These are phyloP conservation scores for Daktulosphaira vitifoliae DNA, from an alignment of 1,140 invertebrate species.

Conservation along the genomic window DNA sequence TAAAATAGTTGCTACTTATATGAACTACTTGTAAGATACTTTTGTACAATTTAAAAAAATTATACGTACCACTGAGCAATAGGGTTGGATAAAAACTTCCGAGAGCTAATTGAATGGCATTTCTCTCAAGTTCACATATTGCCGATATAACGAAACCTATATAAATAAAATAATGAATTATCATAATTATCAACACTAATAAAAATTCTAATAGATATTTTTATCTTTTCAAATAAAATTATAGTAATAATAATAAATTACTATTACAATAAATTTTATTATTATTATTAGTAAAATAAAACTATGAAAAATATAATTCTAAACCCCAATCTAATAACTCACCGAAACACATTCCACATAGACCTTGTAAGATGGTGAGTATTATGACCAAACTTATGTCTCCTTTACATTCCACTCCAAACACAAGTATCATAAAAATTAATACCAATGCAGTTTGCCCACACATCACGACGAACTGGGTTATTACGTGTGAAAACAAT, in stretches of 20 bases:
- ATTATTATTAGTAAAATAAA: no score
- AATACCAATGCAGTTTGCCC: constrained; percentile 75
- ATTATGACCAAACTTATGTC: constrained; percentile 63
- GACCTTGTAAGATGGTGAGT: constrained; percentile 69
- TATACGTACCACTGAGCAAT: constrained; percentile 65
- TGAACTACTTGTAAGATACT: no score
- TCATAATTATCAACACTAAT: no score
- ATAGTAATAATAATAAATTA: no score
- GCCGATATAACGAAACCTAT: constrained; percentile 79
- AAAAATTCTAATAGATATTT: no score
- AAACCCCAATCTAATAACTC: no score
- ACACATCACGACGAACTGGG: constrained; percentile 80
- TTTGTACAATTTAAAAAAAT: no score
- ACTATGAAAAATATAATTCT: no score
- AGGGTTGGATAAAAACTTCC: constrained; percentile 90
- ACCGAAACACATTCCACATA: constrained; percentile 91
- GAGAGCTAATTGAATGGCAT: constrained; percentile 84
- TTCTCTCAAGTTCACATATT: constrained; percentile 77
- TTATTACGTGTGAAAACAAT: constrained; percentile 71
- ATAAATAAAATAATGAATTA: constrained; percentile 37
- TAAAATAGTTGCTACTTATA: no score
- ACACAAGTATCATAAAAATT: constrained; percentile 70
- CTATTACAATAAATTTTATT: no score
- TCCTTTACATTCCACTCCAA: constrained; percentile 70
- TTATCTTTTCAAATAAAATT: no score